Conservation (phyloP, 2,888 invertebrate genomes). For the Stomorhina lunata region DNA sequence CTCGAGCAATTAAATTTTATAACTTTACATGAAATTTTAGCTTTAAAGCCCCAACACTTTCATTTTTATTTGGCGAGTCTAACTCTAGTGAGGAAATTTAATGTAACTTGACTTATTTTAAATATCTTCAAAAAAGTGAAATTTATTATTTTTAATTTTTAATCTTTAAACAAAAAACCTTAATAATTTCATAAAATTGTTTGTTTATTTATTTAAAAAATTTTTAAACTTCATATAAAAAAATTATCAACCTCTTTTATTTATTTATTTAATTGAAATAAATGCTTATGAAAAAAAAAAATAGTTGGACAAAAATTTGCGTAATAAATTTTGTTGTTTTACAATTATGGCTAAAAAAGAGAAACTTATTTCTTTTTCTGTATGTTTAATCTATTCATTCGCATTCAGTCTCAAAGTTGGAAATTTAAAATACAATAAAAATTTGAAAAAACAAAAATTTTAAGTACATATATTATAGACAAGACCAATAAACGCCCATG, state of each 20-base stretch:
- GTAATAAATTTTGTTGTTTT: constrained; percentile 23
- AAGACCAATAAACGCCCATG: too few species aligned
- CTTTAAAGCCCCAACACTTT: background rate
- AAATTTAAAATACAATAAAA: too few species aligned
- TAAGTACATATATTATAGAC: too few species aligned
- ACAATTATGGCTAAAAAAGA: constrained; percentile 55
- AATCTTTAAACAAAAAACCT: too few species aligned
- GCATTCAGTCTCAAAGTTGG: too few species aligned
- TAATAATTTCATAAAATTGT: background rate
- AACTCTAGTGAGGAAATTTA: too few species aligned
- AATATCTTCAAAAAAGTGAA: too few species aligned
- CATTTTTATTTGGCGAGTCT: background rate
- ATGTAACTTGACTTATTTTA: too few species aligned
- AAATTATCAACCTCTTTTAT: constrained; percentile 3
- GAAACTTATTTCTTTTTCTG: constrained; percentile 29
- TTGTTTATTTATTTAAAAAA: background rate
- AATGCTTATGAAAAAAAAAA: background rate
- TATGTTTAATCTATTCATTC: constrained; percentile 7
- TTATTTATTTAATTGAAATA: background rate
- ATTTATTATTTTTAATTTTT: too few species aligned
- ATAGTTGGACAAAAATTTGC: constrained; percentile 14
- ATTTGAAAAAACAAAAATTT: too few species aligned
- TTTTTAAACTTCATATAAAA: background rate
- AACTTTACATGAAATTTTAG: background rate
- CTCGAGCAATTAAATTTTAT: background rate